These are phyloP conservation scores for Odocoileus virginianus DNA, from an alignment of 2,113 vertebrate species.

Conservation along the genomic window DNA sequence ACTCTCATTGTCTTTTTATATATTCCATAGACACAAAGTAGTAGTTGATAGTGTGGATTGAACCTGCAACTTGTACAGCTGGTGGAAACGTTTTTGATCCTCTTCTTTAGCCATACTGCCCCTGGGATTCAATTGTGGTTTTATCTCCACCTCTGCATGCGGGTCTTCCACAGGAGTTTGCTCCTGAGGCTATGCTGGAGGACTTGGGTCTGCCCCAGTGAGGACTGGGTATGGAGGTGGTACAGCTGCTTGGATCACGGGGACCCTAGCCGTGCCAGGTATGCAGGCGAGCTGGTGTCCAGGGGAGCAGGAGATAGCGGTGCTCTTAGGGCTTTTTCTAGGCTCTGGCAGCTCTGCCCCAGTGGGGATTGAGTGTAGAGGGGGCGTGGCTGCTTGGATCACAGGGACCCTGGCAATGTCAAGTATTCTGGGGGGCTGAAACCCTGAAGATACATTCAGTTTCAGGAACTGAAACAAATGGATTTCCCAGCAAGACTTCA, in stretches of 20 bases:
- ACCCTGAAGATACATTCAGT: not conserved
- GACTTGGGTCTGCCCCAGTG: not conserved
- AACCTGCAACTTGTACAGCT: not conserved
- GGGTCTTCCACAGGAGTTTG: not conserved
- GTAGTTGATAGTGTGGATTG: not conserved
- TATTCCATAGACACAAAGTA: not conserved
- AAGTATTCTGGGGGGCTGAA: not conserved
- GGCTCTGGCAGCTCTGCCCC: not conserved
- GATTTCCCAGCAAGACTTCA: not conserved
- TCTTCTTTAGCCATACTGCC: not conserved
- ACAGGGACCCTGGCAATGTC: not conserved
- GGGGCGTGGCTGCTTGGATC: not conserved
- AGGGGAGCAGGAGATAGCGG: not conserved
- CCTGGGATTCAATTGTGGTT: not conserved
- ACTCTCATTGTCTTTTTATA: not conserved
- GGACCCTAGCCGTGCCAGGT: not conserved
- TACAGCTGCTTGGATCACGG: not conserved
- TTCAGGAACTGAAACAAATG: not conserved
- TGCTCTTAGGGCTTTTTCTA: not conserved
- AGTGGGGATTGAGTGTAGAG: not conserved
- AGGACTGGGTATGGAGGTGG: not conserved
- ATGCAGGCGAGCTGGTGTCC: not conserved
- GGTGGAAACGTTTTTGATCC: not conserved
- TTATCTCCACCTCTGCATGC: not conserved
- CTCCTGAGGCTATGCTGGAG: not conserved